Conservation (phyloP, 2,888 invertebrate species). For the Phragmatobia fuliginosa region DNA sequence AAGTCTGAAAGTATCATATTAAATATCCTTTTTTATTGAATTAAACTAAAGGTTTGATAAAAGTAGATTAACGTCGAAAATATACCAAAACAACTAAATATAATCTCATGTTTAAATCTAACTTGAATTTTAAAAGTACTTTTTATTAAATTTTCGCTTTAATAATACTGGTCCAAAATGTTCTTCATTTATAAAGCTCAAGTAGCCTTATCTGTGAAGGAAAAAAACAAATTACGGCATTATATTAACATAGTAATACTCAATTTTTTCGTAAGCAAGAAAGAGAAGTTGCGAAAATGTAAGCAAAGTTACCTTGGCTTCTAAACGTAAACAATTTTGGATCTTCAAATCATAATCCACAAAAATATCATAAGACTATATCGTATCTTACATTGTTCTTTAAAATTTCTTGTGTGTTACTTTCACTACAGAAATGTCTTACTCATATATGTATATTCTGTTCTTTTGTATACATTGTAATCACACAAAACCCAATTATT, state of each 20-base stretch:
- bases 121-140: not conserved
- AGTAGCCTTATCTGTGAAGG: not conserved
- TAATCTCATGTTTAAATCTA: not conserved
- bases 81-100: not conserved
- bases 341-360: not conserved
- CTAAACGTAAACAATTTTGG: not conserved
- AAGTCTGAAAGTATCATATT: not conserved
- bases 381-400: not conserved
- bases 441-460: no score
- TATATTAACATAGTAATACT: not conserved
- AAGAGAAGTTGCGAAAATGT: not conserved
- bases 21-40: not conserved
- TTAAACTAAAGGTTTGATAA: not conserved
- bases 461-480: no score
- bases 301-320: not conserved
- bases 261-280: not conserved
- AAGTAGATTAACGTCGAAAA: no score
- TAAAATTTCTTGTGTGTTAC: not conserved
- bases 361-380: not conserved
- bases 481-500: not conserved
- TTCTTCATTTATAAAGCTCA: not conserved
- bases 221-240: not conserved
- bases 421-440: not conserved
- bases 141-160: not conserved
- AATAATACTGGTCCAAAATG: not conserved